These are phyloP conservation scores for Stomorhina lunata DNA, from an alignment of 2,888 invertebrate genomes.

Conservation along the genomic window DNA sequence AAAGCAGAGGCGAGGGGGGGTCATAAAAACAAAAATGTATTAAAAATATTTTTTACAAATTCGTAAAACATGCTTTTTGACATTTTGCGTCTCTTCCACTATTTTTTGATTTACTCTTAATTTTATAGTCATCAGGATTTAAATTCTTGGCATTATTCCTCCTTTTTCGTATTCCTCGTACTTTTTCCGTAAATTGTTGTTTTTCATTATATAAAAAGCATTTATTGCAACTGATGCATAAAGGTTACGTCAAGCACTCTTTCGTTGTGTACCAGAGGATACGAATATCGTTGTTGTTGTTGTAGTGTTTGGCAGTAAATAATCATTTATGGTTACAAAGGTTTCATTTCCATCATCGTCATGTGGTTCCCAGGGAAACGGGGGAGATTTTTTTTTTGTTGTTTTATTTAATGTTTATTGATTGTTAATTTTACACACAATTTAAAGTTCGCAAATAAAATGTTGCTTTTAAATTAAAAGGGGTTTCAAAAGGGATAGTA, in stretches of 20 bases:
- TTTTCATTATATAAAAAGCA: neutral
- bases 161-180: neutral
- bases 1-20: neutral
- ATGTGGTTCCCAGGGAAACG: neutral
- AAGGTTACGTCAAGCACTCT: neutral
- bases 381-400: neutral
- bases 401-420: neutral
- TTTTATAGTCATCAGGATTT: too few species aligned
- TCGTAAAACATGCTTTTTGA: neutral
- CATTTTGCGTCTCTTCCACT: neutral
- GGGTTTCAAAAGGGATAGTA: too few species aligned
- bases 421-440: neutral
- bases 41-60: neutral
- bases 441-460: neutral
- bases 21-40: neutral
- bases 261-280: too few species aligned
- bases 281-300: neutral
- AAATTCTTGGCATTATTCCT: constrained; percentile 62
- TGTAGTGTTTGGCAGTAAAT: constrained; percentile 24
- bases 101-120: too few species aligned
- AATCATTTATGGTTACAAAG: constrained; percentile 42
- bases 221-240: neutral
- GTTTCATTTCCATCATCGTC: constrained; percentile 37
- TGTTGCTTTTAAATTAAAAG: too few species aligned
- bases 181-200: neutral